Evolutionary conservation across 2,797 vertebrate genomes (phyloP).

Genomic region (Syndactyla subalaris): DNA sequence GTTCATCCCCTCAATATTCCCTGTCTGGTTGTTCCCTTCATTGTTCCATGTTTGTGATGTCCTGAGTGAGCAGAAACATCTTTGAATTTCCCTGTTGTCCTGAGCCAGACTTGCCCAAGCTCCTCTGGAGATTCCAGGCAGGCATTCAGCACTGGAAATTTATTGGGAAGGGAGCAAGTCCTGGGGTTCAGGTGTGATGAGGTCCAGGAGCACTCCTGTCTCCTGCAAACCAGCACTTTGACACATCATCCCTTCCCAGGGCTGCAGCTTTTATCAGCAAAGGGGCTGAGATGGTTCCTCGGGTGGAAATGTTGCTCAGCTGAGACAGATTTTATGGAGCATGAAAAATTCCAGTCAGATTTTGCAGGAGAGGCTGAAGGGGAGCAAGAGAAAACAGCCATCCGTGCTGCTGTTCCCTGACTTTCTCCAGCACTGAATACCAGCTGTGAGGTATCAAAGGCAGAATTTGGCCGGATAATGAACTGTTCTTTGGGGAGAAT

Average conservation of each 20-base stretch:
- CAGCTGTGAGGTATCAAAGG: background rate
- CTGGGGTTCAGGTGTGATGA: background rate
- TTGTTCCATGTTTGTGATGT: background rate
- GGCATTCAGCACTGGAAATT: background rate
- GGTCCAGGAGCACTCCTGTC: conserved; percentile 36
- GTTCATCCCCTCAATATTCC: background rate
- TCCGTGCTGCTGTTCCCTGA: background rate
- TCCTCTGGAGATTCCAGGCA: background rate
- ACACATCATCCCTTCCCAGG: background rate
- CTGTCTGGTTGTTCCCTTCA: too few relatives aligned
- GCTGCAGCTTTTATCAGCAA: conserved; percentile 21
- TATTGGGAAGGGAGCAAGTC: background rate
- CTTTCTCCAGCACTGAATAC: background rate
- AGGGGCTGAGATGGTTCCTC: background rate
- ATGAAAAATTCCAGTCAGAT: conserved; percentile 24
- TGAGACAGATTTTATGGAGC: conserved; percentile 49
- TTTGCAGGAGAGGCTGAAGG: background rate
- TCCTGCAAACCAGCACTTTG: conserved; percentile 10
- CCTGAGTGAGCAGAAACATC: background rate
- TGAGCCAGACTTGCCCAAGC: background rate
- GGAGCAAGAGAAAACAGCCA: background rate
- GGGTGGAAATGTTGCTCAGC: conserved; percentile 46
- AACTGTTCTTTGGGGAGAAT: background rate
- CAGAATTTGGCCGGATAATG: background rate
- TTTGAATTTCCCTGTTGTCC: background rate